phyloP scores from a whole-genome alignment of 1,140 invertebrate species.

The Ostrea denselamellosa region DNA sequence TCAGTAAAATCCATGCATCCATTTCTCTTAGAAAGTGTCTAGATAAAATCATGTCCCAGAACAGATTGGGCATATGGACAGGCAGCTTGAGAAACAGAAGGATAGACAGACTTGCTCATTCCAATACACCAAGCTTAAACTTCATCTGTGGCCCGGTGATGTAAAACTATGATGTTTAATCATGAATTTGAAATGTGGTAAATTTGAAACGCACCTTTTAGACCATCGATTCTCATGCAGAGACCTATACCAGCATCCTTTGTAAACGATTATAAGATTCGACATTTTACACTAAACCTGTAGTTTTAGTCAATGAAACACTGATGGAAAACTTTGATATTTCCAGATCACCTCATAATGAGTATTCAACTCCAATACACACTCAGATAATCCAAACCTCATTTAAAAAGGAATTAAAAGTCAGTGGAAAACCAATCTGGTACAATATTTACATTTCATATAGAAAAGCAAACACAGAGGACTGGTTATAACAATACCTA shows the following conservation, averaged over 20 bases:
- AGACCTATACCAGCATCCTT: slow-evolving; percentile 19
- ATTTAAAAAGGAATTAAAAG: slow-evolving; percentile 36
- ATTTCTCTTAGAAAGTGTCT: too few relatives aligned
- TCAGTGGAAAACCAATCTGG: background rate
- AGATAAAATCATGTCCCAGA: too few relatives aligned
- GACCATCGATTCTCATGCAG: slow-evolving; percentile 19
- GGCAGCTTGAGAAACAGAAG: too few relatives aligned
- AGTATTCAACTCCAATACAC: slow-evolving; percentile 12
- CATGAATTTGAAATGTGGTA: background rate
- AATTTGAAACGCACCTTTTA: background rate
- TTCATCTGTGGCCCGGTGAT: too few relatives aligned
- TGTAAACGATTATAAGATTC: background rate
- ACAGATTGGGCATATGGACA: too few relatives aligned
- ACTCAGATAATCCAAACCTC: slow-evolving; percentile 3
- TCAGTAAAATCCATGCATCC: too few relatives aligned
- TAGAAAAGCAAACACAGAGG: background rate
- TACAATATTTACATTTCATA: slow-evolving; percentile 37
- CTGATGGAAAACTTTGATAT: background rate
- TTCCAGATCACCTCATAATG: background rate
- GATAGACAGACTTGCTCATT: too few relatives aligned
- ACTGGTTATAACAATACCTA: background rate
- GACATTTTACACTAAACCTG: background rate
- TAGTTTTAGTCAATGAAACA: background rate
- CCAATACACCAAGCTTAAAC: too few relatives aligned
- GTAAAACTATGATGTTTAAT: background rate